Base-by-base conservation (phyloP, 2,888 invertebrate genomes). In the Plemyria rubiginata region DNA sequence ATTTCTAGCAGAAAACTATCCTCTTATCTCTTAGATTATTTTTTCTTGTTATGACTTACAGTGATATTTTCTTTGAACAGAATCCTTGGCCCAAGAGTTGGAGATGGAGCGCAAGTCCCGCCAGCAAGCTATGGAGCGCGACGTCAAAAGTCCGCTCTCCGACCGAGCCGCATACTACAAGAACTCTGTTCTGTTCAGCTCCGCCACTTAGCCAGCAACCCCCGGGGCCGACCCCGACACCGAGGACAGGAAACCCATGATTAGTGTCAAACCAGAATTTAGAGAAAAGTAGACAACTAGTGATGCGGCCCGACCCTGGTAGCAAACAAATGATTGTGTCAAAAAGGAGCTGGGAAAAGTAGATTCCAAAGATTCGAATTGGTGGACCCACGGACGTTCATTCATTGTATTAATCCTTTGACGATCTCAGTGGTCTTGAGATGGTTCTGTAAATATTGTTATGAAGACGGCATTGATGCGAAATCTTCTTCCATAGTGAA, bases 101-200 rank as follows among this genome's bases (percentile, higher is more conserved):
- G 97, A 97, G 90, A 94, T 97, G 95, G 97, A 97, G 87, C 95
- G 97, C 86, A 97, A 97, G 88, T 95, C 96, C 51, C 95, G 97
- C 70, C 96, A 96, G 80, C 96, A 96, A 77, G 95, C 95, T 70
- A 93, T 95, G 85, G 97, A 97, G 82, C 94, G 96, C 71, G 97
- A 97, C 82, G 97, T 97, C 59, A 97, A 97, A 89, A 96, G 97
- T 76, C 97, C 97, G 41, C 94, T 97, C 68, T 96, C 97, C 77
- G 97, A 97, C 88, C 94, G 96, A 67, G 94, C 95, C 72, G 95
- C 95, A 76, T 97, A 97, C 90, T 97, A 97, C 93, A 97, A 97
- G 92, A 97, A 97, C 90, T 97, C 97, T 40, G 97, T 97, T 73
- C 94, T 97, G 71, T 97, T 97, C 87, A 97, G 97, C 77, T 97